Conservation (phyloP, 2,888 invertebrate species). For the Adineta ricciae region DNA sequence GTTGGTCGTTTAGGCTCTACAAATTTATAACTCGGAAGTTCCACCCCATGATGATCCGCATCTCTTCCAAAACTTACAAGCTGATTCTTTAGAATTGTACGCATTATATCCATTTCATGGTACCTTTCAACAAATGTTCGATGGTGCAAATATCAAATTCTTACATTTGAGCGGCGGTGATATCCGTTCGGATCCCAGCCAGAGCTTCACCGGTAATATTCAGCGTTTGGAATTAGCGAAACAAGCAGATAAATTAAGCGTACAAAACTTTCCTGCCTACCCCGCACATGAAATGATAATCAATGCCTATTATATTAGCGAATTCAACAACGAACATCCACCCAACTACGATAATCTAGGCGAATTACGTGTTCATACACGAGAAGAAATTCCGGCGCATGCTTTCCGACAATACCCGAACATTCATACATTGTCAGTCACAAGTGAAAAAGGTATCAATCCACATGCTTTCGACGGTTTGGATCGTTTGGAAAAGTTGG, state of each 20-base stretch:
- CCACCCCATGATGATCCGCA: not conserved
- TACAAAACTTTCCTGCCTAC: not conserved
- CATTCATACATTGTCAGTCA: not conserved
- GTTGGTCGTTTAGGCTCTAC: not conserved
- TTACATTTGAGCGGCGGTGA: conserved; percentile 1
- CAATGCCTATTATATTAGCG: not conserved
- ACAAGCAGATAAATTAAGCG: not conserved
- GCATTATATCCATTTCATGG: conserved; percentile 8
- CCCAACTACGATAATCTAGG: not conserved
- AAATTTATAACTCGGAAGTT: not conserved
- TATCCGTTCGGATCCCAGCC: not conserved
- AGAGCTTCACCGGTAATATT: not conserved
- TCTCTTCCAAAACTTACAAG: not conserved
- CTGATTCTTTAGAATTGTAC: not conserved
- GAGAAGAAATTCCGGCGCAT: not conserved
- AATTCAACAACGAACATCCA: not conserved
- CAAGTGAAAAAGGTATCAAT: not conserved
- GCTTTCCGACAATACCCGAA: not conserved
- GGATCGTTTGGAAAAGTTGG: not conserved
- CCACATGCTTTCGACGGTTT: not conserved
- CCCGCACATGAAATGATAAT: not conserved
- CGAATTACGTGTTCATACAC: not conserved
- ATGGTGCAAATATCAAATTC: not conserved
- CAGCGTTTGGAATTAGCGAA: not conserved
- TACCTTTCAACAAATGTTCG: not conserved